These are phyloP conservation scores for Tolmerus cingulatus DNA, from an alignment of 2,888 invertebrate species.

Conservation along the genomic window DNA sequence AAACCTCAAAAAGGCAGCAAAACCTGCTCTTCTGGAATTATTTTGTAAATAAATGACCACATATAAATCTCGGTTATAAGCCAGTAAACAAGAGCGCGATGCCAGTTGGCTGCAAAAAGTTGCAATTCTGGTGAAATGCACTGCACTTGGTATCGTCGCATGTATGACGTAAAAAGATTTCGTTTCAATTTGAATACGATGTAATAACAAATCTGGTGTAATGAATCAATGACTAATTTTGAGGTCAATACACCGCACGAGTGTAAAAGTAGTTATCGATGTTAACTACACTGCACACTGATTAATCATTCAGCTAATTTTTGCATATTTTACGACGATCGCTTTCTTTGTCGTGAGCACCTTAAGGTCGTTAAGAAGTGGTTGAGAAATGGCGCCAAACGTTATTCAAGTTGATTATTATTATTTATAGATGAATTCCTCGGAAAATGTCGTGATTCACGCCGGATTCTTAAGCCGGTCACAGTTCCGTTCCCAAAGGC, in stretches of 20 bases:
- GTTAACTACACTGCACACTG: background rate
- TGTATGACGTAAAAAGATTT: background rate
- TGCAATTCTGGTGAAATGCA: background rate
- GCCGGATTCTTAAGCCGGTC: background rate
- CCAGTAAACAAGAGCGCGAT: background rate
- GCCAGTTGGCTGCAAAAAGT: background rate
- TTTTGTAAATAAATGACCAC: background rate
- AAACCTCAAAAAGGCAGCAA: background rate
- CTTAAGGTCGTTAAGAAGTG: background rate
- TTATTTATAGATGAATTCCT: background rate
- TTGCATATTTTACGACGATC: background rate
- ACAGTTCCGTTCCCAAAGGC: background rate
- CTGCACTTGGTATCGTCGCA: background rate
- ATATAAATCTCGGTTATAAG: background rate
- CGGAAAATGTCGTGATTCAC: background rate
- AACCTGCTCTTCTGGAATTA: background rate
- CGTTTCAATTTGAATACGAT: background rate
- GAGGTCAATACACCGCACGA: background rate
- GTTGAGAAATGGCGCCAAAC: background rate
- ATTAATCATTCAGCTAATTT: background rate
- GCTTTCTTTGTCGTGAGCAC: background rate
- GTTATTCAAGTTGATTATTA: background rate
- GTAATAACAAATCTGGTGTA: background rate
- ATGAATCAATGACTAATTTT: background rate
- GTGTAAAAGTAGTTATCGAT: background rate